A percentile compares a stretch with the other conserved stretches of the same genome.
Evolutionary conservation across 2,113 vertebrate genomes (phyloP).

Genomic region (Ginglymostoma cirratum): DNA sequence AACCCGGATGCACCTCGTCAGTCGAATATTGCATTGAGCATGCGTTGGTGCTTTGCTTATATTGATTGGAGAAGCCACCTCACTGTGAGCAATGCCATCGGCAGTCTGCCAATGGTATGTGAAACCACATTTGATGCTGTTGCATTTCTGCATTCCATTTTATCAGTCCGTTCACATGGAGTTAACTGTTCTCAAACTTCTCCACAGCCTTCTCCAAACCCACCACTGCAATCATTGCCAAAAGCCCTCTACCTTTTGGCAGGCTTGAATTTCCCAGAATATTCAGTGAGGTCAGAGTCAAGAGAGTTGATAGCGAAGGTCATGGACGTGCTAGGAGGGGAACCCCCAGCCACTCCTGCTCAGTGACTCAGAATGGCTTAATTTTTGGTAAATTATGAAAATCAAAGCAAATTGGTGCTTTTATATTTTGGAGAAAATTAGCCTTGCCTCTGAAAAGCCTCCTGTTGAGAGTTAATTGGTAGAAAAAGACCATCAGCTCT

Average conservation of each 20-base stretch:
- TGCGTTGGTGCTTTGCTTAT: neutral
- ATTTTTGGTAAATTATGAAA: conserved; percentile 5
- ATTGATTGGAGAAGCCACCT: neutral
- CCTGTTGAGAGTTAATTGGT: conserved; percentile 16
- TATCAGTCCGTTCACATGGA: neutral
- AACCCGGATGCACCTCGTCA: neutral
- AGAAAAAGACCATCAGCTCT: conserved; percentile 20
- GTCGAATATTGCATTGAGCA: neutral
- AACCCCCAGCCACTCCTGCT: neutral
- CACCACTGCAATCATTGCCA: neutral
- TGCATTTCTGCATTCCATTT: neutral
- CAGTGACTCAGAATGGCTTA: neutral
- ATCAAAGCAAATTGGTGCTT: neutral
- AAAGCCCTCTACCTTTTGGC: neutral
- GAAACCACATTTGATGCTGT: neutral
- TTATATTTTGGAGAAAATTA: conserved; percentile 10
- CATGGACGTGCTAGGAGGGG: neutral
- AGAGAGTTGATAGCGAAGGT: neutral
- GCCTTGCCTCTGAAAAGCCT: neutral
- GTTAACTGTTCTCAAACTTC: neutral
- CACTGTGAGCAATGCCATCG: neutral
- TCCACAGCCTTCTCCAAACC: neutral
- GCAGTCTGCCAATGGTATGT: neutral
- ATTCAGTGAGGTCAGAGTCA: neutral
- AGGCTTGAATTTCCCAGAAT: neutral